phyloP scores from a whole-genome alignment of 2,888 invertebrate genomes.

The Monoplex corrugatus region DNA sequence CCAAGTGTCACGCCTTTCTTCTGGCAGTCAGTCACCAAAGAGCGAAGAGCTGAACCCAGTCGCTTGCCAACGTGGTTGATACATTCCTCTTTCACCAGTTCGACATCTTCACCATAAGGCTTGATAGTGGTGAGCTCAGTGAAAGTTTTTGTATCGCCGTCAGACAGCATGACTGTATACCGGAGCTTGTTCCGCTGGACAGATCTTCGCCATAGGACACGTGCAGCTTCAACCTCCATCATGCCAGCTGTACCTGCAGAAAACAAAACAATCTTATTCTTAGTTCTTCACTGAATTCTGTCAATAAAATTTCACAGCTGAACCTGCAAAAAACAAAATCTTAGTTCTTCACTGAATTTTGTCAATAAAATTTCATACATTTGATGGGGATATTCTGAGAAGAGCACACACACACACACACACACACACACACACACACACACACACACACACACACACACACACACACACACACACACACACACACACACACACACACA shows the following conservation, averaged over 20 bases:
- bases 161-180: conserved; percentile 4
- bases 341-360: too few relatives aligned
- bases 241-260: conserved; percentile 34
- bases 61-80: conserved; percentile 26
- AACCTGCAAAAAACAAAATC: too few relatives aligned
- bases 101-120: conserved; percentile 40
- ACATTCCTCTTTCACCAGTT: neutral
- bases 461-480: neutral
- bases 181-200: conserved; percentile 13
- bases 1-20: too few relatives aligned
- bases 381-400: neutral
- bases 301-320: too few relatives aligned
- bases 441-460: neutral
- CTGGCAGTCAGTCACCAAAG: neutral
- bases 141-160: conserved; percentile 48
- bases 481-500: neutral
- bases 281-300: too few relatives aligned
- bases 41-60: conserved; percentile 39
- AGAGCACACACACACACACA: neutral
- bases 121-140: neutral
- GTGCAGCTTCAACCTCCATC: conserved; percentile 46
- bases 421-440: neutral
- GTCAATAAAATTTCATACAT: too few relatives aligned
- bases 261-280: too few relatives aligned
- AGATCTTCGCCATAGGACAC: conserved; percentile 36